phyloP scores from a whole-genome alignment of 2,797 vertebrate genomes.

The Champsocephalus gunnari region DNA sequence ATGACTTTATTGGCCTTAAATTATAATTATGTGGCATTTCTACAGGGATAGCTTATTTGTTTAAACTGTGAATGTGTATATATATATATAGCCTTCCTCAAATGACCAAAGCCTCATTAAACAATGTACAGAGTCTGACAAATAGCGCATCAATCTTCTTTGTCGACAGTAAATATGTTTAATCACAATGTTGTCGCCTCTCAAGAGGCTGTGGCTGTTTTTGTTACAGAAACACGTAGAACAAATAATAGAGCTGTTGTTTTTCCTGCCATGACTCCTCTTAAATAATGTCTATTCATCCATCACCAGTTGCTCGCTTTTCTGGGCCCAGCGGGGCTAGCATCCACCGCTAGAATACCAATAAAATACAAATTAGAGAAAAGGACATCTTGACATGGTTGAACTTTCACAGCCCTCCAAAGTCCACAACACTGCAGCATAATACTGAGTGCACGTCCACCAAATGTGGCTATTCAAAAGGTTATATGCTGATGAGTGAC shows the following conservation, averaged over 20 bases:
- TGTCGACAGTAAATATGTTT: conserved; percentile 1
- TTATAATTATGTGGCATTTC: conserved; percentile 12
- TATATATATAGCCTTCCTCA: background rate
- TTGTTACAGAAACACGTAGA: conserved; percentile 1
- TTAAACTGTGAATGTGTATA: background rate
- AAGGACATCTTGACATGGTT: conserved; percentile 18
- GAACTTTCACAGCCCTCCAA: conserved; percentile 1
- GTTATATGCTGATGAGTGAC: conserved; percentile 22
- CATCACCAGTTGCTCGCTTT: conserved; percentile 31
- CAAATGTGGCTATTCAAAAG: conserved; percentile 15
- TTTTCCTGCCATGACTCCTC: conserved; percentile 30
- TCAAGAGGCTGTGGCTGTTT: conserved; percentile 5
- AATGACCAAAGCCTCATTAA: background rate
- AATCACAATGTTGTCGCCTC: background rate
- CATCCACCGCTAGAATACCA: conserved; percentile 15
- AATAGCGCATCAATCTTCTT: background rate
- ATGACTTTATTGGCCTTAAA: background rate
- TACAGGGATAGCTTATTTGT: conserved; percentile 2
- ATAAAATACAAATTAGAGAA: conserved; percentile 38
- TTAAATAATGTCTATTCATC: conserved; percentile 33
- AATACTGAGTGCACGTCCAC: background rate
- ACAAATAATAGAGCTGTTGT: conserved; percentile 25
- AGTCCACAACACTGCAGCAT: background rate
- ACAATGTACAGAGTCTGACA: conserved; percentile 1
- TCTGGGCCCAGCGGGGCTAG: background rate